Base-by-base conservation (phyloP, 2,888 invertebrate genomes). In the Vandiemenella viatica region DNA sequence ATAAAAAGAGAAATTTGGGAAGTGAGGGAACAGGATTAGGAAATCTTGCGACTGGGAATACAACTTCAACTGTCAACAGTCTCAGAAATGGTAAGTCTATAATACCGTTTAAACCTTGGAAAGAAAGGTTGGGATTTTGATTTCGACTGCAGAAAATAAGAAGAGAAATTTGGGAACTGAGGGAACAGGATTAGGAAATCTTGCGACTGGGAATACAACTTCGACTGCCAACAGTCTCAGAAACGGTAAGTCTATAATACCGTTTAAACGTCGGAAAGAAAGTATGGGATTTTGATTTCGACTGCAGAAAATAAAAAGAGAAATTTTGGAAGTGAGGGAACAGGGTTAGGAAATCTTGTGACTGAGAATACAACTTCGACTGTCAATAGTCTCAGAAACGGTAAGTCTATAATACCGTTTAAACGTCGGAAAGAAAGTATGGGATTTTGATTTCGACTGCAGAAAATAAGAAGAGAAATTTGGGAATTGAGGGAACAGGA, bases 41-140 rank as follows among this genome's bases (percentile, higher is more conserved):
- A n/a, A n/a, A n/a, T n/a, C n/a, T n/a, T 77, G 77, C 62, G 75
- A 76, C 64, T 75, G 73, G 74, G 69, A 70, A 48, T 73, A 74
- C 61, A 75, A 75, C 61, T 70, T 75, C 55, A 70, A 76, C 57
- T 77, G 77, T 59, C 67, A 67, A 20, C 70, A 73, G 53, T 71
- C 76, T 22, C 67, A 72, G 50, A 70, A 73, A 59, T 71, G 71
- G 68, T 70, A 59, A 54, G 58, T 45, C n/a, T n/a, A n/a, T n/a
- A n/a, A n/a, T n/a, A n/a, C n/a, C n/a, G n/a, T n/a, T n/a, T n/a
- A n/a, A n/a, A n/a, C n/a, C n/a, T n/a, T n/a, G n/a, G n/a, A n/a
- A n/a, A n/a, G n/a, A n/a, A n/a, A n/a, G n/a, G n/a, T n/a, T n/a
- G n/a, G n/a, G n/a, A n/a, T n/a, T n/a, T n/a, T n/a, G 13, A 5